phyloP scores from a whole-genome alignment of 1,140 invertebrate genomes.

The Drosophila mauritiana region DNA sequence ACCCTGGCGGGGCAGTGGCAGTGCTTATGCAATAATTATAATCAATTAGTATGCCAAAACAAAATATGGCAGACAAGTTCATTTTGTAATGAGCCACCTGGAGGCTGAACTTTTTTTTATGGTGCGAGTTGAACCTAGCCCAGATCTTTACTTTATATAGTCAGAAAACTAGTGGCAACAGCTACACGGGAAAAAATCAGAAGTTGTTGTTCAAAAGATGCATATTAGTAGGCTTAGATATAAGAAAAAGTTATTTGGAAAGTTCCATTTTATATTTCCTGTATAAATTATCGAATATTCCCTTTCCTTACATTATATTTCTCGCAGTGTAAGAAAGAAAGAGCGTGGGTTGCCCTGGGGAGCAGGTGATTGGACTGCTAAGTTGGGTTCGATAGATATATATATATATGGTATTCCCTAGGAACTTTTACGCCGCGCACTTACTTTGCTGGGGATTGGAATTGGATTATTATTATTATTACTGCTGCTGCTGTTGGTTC shows the following conservation, averaged over 20 bases:
- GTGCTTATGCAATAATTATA: conserved; percentile 70
- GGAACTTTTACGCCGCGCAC: conserved; percentile 50
- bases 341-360: conserved; percentile 29
- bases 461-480: conserved; percentile 37
- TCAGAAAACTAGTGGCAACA: conserved; percentile 6
- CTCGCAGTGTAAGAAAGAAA: conserved; percentile 5
- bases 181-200: conserved; percentile 2
- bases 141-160: conserved; percentile 59
- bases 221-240: no score
- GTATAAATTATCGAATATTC: no score
- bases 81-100: conserved; percentile 54
- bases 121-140: conserved; percentile 30
- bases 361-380: conserved; percentile 39
- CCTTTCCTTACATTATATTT: neutral
- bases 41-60: conserved; percentile 70
- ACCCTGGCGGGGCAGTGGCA: conserved; percentile 6
- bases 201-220: no score
- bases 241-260: neutral
- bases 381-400: conserved; percentile 10
- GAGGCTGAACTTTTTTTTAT: conserved; percentile 40
- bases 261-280: no score
- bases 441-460: conserved; percentile 13
- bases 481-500: conserved; percentile 24
- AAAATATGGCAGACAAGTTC: conserved; percentile 57
- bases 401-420: conserved; percentile 23